Conservation (phyloP, 1,140 invertebrate genomes). For the Globodera ellingtonae region DNA sequence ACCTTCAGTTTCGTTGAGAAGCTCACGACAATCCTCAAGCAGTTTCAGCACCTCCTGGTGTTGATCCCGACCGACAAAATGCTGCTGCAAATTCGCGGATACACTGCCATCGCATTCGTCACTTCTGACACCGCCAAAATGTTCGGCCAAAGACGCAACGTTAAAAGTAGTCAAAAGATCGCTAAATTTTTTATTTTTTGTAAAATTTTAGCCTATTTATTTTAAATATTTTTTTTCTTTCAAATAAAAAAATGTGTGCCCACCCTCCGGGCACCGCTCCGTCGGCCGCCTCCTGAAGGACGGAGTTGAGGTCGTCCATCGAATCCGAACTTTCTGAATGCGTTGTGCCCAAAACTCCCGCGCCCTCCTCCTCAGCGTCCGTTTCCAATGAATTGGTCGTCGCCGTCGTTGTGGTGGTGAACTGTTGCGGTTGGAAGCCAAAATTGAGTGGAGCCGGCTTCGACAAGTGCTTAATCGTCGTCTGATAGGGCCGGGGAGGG, state of each 20-base stretch:
- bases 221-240: neutral
- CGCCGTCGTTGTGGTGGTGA: neutral
- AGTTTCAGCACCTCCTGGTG: slow-evolving; percentile 21
- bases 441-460: neutral
- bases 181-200: neutral
- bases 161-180: slow-evolving; percentile 12
- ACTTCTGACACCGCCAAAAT: neutral
- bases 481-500: neutral
- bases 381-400: neutral
- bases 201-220: neutral
- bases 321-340: neutral
- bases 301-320: slow-evolving; percentile 17
- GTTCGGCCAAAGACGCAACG: slow-evolving; percentile 8
- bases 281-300: slow-evolving; percentile 9
- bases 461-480: neutral
- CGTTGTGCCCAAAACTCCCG: neutral
- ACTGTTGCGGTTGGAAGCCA: neutral
- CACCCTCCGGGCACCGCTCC: neutral
- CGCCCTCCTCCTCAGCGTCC: neutral
- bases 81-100: slow-evolving; percentile 2
- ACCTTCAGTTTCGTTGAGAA: slow-evolving; percentile 41
- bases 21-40: slow-evolving; percentile 38
- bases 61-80: slow-evolving; percentile 9
- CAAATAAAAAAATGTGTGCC: neutral
- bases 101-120: neutral